Base-by-base conservation (phyloP, 2,797 vertebrate genomes). In the Enteromius unitaeniatus region DNA sequence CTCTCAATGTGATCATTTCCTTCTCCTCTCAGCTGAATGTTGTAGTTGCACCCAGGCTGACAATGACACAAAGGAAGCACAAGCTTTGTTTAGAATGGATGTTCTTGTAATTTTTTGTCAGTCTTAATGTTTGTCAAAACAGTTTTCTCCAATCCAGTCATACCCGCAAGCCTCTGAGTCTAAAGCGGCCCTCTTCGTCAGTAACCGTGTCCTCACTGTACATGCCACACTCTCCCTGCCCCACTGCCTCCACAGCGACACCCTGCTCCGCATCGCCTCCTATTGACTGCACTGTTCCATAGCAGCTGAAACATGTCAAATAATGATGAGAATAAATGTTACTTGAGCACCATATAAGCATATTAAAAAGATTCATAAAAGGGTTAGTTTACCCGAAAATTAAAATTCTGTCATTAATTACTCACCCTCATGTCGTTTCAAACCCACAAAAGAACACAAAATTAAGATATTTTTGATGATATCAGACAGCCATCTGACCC, bases 1-100 rank as follows among this genome's bases (percentile, higher is more conserved):
- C 98, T 94, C 88, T 99, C 98, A 4, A 99, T 99, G 93, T 99
- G 98, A 87, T 97, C 96, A 1, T 99, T 99, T 86, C 98, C 98
- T 91, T 99, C 97, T 0, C 94, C 94, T 92, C 97, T 96, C 80
- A 99, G 95, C 90, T 97, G 97, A 87, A 99, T 95, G 2, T 97
- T 94, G 91, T 99, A 99, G 82, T 94, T 93, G 88, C 98, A 99
- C 2, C 94, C 92, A 0, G 98, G 98, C 95, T 96, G 91, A 17
- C 76, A 78, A 45, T 60, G 37, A 37, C 31, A 21, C 79, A 51
- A 70, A 58, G 45, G 51, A 60, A 23, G 47, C 28, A 11, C 0
- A 45, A 21, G 28, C 6, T 49, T 75, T 23, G 9, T 31, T 49
- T 53, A 75, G 9, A 31, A 40, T 10, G 0, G 37, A 28, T 3